These are phyloP conservation scores for Gephyroberyx darwinii DNA, from an alignment of 2,797 vertebrate genomes.

Conservation along the genomic window DNA sequence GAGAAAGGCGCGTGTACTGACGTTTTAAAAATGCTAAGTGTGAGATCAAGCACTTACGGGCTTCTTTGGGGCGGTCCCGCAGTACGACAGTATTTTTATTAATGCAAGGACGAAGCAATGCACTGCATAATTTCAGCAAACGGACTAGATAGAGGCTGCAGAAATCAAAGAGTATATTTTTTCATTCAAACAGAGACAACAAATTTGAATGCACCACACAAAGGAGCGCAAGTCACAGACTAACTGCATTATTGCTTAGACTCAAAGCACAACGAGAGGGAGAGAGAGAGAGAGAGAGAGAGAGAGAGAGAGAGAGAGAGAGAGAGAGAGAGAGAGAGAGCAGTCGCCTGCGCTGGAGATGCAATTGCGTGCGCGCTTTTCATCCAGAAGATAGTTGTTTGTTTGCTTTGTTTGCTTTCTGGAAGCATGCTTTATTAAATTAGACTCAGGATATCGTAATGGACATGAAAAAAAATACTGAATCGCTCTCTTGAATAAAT, in stretches of 20 bases:
- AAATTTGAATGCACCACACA: not conserved
- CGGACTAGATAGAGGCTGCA: rapidly evolving
- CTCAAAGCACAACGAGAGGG: constrained; percentile 1
- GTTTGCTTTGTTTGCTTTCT: not conserved
- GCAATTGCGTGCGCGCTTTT: constrained; percentile 14
- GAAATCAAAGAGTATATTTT: not conserved
- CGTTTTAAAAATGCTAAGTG: not conserved
- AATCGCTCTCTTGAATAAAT: constrained; percentile 20
- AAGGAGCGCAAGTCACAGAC: not conserved
- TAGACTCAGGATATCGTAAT: not conserved
- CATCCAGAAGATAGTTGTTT: constrained; percentile 2
- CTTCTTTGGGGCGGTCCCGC: constrained; percentile 58
- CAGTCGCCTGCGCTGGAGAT: constrained; percentile 15
- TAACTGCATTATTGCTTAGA: constrained; percentile 24
- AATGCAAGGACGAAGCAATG: constrained; percentile 7
- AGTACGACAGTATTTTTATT: not conserved
- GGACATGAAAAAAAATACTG: not conserved
- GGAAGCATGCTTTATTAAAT: constrained; percentile 20
- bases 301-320: not conserved
- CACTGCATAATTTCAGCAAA: not conserved
- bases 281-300: not conserved
- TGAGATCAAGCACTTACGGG: constrained; percentile 34
- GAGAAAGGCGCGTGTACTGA: constrained; percentile 15
- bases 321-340: not conserved
- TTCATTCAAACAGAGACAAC: not conserved